Base-by-base conservation (phyloP, 2,888 invertebrate genomes). In the Euplagia quadripunctaria region DNA sequence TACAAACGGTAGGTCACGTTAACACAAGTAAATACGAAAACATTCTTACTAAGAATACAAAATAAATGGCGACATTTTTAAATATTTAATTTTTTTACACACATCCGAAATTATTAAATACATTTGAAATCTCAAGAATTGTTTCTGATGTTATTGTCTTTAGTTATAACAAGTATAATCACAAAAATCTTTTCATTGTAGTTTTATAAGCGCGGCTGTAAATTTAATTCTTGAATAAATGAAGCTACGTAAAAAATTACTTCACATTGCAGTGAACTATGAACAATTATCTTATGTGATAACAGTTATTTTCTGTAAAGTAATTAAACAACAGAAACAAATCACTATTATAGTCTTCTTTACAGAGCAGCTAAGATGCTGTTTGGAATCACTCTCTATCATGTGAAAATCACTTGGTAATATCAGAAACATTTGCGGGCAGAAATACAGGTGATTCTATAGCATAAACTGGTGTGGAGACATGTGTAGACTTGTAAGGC, bases 381-480 rank as follows among this genome's bases (percentile, higher is more conserved):
- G 0, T 31, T 31, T 1, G 12, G 5, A 31, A 31, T 31, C 2
- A 31, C 14, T 14, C 12, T 7, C 6, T 31, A 14, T 0, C 4
- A 12, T 52, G 42, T 43, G 68, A 7, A 41, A 72, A 49, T 68
- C 84, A 85, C 67, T 83, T 82, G 9, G 83, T 78, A 42, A 81
- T 79, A 74, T 91, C 90, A 0, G 90, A 87, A 63, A 84, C 75
- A 79, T 86, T 92, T 70, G 86, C 90, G 2, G 88, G 77, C 68
- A 94, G 94, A 78, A 94, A 92, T 8, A 94, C 84, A 0, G 94
- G 93, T 4, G 94, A 92, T 64, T 95, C 94, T 1, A 91, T 82
- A 0, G 91, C 79, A 78, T 91, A 90, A 11, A 87, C 86, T 7
- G 89, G 90, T 0, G 91, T 86, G 0, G 91, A 69, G 8, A 88